Percentiles rank a stretch among this genome's conserved stretches.
Conservation (phyloP, 2,797 vertebrate species). For the Sebastes taczanowskii region DNA sequence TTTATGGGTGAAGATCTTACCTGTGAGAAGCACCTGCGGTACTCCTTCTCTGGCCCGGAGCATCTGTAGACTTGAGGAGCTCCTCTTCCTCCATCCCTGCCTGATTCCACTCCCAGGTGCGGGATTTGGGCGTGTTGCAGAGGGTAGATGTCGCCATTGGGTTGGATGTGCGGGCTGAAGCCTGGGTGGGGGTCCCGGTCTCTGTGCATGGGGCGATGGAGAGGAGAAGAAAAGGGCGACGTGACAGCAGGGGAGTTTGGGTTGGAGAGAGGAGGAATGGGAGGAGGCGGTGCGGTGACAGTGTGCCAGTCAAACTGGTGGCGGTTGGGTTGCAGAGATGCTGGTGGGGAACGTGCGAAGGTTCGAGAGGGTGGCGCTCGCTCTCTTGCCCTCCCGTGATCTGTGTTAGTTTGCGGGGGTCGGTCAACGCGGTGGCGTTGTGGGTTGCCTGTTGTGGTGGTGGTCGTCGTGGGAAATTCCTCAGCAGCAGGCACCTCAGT, state of each 20-base stretch:
- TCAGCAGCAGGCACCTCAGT: constrained; percentile 9
- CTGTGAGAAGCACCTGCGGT: constrained; percentile 80
- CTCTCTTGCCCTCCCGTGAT: constrained; percentile 31
- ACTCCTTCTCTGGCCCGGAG: constrained; percentile 71
- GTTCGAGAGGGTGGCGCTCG: constrained; percentile 3
- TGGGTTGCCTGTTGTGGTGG: constrained; percentile 8
- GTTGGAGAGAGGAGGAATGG: constrained; percentile 43
- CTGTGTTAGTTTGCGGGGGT: constrained; percentile 8
- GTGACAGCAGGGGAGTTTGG: constrained; percentile 36
- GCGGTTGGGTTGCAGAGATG: constrained; percentile 21
- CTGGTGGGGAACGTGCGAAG: constrained; percentile 34
- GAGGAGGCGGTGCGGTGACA: constrained; percentile 67
- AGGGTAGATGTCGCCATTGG: constrained; percentile 53
- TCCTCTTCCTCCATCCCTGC: constrained; percentile 36
- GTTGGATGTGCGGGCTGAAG: constrained; percentile 40
- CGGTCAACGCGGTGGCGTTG: constrained; percentile 20
- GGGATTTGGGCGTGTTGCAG: constrained; percentile 53
- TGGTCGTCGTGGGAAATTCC: constrained; percentile 7
- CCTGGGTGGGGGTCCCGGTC: constrained; percentile 48
- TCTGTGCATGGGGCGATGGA: constrained; percentile 56
- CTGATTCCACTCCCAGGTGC: constrained; percentile 26
- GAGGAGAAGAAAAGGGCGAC: constrained; percentile 53
- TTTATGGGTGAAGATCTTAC: constrained; percentile 54
- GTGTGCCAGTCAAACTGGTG: constrained; percentile 59
- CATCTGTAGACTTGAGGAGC: constrained; percentile 69